phyloP scores from a whole-genome alignment of 2,888 invertebrate genomes.

The Dasysyrphus albostriatus region DNA sequence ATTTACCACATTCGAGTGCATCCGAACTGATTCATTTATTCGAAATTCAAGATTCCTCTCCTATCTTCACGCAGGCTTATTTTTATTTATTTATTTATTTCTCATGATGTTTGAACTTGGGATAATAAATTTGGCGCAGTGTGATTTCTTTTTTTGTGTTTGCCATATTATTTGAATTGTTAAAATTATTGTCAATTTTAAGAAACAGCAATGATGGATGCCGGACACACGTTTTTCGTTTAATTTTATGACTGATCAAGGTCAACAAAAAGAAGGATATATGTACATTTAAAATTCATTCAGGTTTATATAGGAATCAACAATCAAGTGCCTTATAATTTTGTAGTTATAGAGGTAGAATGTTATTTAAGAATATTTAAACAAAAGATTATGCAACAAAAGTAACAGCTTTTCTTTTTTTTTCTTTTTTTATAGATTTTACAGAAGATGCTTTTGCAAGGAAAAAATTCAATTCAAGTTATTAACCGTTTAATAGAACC shows the following conservation, averaged over 20 bases:
- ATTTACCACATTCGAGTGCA: constrained; percentile 21
- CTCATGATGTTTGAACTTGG: constrained; percentile 15
- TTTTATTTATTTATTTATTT: constrained; percentile 13
- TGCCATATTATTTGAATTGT: constrained; percentile 59
- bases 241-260: constrained; percentile 55
- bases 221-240: constrained; percentile 3
- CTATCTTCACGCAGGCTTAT: neutral
- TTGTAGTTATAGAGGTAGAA: neutral
- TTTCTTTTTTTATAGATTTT: constrained; percentile 23
- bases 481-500: constrained; percentile 46
- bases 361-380: neutral
- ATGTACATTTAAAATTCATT: constrained; percentile 16
- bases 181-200: constrained; percentile 50
- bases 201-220: neutral
- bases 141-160: constrained; percentile 49
- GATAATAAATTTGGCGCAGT: constrained; percentile 39
- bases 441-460: constrained; percentile 45
- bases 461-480: constrained; percentile 44
- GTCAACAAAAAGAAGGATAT: constrained; percentile 5
- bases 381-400: neutral
- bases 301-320: neutral
- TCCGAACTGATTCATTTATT: constrained; percentile 50
- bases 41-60: constrained; percentile 38
- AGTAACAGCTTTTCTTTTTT: neutral
- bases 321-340: constrained; percentile 44